phyloP scores from a whole-genome alignment of 2,797 vertebrate genomes.

The Amphiprion clarkii region DNA sequence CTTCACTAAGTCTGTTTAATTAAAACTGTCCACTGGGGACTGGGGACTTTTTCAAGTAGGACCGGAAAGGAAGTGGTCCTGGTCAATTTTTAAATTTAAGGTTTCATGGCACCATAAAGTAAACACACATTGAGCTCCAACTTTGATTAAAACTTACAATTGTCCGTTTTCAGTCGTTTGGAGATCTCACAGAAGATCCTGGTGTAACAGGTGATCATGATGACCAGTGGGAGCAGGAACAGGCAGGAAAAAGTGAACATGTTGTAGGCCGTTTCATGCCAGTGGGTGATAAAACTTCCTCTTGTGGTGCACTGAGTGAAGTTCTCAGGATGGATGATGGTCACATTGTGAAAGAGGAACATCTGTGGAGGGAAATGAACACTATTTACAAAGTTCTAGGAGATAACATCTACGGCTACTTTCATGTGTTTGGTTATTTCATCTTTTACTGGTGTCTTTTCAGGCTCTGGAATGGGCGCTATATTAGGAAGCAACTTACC shows the following conservation, averaged over 20 bases:
- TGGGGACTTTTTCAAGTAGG: not conserved
- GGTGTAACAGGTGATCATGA: conserved; percentile 92
- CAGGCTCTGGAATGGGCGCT: not conserved
- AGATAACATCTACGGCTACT: not conserved
- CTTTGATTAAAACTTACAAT: conserved; percentile 80
- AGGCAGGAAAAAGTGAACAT: conserved; percentile 91
- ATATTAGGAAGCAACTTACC: not conserved
- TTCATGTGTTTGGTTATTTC: not conserved
- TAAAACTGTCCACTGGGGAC: no score
- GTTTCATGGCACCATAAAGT: not conserved
- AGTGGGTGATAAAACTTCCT: conserved; percentile 87
- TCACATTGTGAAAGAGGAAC: conserved; percentile 88
- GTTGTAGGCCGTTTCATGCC: conserved; percentile 92
- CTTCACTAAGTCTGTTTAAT: no score
- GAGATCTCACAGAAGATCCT: conserved; percentile 92
- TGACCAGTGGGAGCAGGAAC: conserved; percentile 90
- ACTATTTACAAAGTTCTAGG: not conserved
- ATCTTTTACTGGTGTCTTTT: not conserved
- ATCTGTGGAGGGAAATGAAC: conserved; percentile 73
- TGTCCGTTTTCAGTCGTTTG: conserved; percentile 85
- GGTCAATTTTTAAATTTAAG: no score
- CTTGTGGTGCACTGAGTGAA: conserved; percentile 92
- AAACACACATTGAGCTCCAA: not conserved
- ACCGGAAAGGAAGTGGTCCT: not conserved
- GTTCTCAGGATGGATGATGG: conserved; percentile 80